Base-by-base conservation (phyloP, 2,113 vertebrate genomes). In the Anthoscopus minutus region DNA sequence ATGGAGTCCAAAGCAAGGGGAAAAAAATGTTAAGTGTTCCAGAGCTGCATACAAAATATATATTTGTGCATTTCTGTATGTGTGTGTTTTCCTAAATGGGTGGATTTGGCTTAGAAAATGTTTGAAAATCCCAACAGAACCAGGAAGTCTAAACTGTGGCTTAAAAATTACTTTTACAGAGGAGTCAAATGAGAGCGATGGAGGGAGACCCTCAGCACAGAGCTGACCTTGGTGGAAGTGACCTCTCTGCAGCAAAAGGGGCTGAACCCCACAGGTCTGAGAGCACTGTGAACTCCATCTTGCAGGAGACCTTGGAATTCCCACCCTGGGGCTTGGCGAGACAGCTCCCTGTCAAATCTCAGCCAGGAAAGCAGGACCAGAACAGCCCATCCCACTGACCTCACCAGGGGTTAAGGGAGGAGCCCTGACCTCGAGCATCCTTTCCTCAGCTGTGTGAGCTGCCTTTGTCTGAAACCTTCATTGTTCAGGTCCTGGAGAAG, bases 401-500 rank as follows among this genome's bases (percentile, higher is more conserved):
- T 92, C 21, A 70, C 10, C 0, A 3, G 80, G 54, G 82, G 74
- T 70, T 86, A 58, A 74, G 33, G 82, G 92, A 88, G 92, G 56
- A 93, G 56, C 51, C 45, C 35, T 77, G 94, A 92, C 88, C 94
- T 88, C 2, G 0, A 93, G 56, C 76, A 86, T 88, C 92, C 92
- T 90, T 88, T 86, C 80, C 73, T 64, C 80, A 83, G 94, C 86
- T 93, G 88, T n/a, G 86, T 17, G 67, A 88, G 64, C 47, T 0
- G 11, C 33, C 72, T 93, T 94, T 92, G 79, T 94, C 80, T 56
- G 80, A 86, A 86, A 81, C 28, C 24, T 78, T 94, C 54, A 88
- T 96, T 95, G 94, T 96, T 93, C 61, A 69, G 61, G 67, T 56
- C 56, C 47, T 67, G 69, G 64, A 90, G 77, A 96, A 94, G 84